Evolutionary conservation across 2,888 invertebrate species (phyloP).

Genomic region (Pristionchus fissidentatus): DNA sequence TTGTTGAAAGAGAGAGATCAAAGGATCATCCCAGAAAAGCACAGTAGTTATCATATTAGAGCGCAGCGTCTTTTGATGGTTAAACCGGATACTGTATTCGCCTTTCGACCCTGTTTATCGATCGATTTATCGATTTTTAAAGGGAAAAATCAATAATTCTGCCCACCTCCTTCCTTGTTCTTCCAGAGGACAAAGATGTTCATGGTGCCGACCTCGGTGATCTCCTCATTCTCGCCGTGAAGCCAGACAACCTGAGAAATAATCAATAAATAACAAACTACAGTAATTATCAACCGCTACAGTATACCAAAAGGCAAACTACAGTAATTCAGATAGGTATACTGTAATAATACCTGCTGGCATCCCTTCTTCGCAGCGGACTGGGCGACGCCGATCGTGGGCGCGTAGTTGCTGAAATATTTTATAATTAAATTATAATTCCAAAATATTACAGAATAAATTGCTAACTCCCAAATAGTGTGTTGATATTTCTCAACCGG

Average conservation of each 20-base stretch:
- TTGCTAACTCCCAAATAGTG: no score
- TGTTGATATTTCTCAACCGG: no score
- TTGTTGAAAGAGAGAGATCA: background rate
- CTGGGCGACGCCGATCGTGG: constrained; percentile 79
- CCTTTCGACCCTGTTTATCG: background rate
- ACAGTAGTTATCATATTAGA: no score
- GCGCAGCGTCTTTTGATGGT: no score
- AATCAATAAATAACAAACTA: background rate
- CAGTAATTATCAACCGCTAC: background rate
- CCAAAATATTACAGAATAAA: no score
- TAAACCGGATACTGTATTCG: background rate
- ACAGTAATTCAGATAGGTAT: background rate
- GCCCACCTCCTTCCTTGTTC: constrained; percentile 89
- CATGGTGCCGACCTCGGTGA: constrained; percentile 99
- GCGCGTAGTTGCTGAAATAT: constrained; percentile 79
- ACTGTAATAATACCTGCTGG: constrained; percentile 82
- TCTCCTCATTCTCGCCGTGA: constrained; percentile 91
- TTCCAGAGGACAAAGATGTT: constrained; percentile 92
- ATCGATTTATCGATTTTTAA: background rate
- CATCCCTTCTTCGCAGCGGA: constrained; percentile 87
- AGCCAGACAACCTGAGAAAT: constrained; percentile 87
- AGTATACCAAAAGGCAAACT: background rate
- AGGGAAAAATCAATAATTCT: background rate
- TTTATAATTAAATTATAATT: background rate
- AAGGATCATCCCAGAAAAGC: no score